Evolutionary conservation across 2,797 vertebrate species (phyloP), one percentile per base, ranked within the genome.

Genomic region (Pseudopleuronectes americanus): DNA sequence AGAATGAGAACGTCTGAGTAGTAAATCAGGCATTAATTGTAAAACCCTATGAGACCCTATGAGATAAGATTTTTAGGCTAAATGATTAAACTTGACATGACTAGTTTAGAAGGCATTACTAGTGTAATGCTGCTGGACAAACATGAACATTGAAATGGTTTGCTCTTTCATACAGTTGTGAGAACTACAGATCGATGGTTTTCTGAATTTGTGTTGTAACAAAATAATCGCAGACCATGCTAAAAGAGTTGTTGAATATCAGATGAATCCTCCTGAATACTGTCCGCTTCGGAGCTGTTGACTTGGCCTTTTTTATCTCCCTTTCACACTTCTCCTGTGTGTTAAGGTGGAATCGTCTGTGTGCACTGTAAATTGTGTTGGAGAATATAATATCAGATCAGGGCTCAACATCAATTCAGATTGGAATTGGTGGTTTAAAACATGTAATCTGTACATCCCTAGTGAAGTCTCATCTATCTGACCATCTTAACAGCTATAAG

Each of bases 381-480:
- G 6, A 45, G 43, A 41, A 72, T 69, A 38, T 19, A 57, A 36
- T 14, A 12, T 61, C 31, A 49, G 23, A 52, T 56, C 2, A 43
- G 19, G 23, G 31, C 23, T 49, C 24, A 49, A 38, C 7, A 59
- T 21, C 41, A 10, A 62, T 48, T 79, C 49, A 64, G 31, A 64
- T 6, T 54, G 16, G 47, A 58, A 47, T 49, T 36, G 26, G 12
- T 23, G 31, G 19, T 65, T 60, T 53, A 41, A 54, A 67, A 48
- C 57, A 45, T 2, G 0, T 49, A 57, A 61, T 57, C 47, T 13
- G 5, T 4, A 14, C 17, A 68, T 73, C 21, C 2, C 19, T 3
- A 3, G 24, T 22, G 21, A 57, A 59, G 19, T 45, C 21, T 65
- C 5, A 9, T 68, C 57, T 61, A 56, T 60, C 23, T 53, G 26